A percentile compares a stretch with the other conserved stretches of the same genome.
Conservation (phyloP, 1,140 invertebrate species). For the Magallana ariakensis region DNA sequence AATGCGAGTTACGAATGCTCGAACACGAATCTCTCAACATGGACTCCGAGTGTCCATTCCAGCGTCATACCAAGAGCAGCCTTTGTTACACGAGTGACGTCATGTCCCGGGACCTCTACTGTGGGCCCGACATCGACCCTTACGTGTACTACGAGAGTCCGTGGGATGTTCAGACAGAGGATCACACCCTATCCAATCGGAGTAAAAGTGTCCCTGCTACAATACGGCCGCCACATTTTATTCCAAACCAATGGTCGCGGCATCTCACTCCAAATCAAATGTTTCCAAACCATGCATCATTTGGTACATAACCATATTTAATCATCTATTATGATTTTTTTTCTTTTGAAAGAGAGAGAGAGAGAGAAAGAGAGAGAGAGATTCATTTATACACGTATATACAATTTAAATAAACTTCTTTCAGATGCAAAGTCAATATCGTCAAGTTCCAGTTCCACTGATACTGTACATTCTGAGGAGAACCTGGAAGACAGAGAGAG, state of each 20-base stretch:
- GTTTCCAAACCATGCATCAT: background rate
- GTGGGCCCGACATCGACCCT: background rate
- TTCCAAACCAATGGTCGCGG: background rate
- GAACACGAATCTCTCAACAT: constrained; percentile 47
- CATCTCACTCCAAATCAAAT: background rate
- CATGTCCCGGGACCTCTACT: background rate
- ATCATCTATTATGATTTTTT: no score
- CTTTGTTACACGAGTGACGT: background rate
- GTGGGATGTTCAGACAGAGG: background rate
- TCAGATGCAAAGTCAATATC: background rate
- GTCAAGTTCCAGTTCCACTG: background rate
- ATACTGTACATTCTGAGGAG: background rate
- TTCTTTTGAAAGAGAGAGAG: no score
- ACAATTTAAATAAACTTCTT: background rate
- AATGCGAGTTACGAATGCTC: constrained; percentile 56
- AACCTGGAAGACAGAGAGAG: background rate
- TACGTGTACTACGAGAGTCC: background rate
- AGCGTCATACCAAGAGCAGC: background rate
- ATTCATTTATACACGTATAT: no score
- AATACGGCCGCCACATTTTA: background rate
- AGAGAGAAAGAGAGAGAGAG: no score
- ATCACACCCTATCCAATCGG: background rate
- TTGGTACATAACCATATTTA: background rate
- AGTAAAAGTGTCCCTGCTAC: constrained; percentile 5
- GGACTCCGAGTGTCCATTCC: constrained; percentile 35